A percentile compares a stretch with the other conserved stretches of the same genome.
Conservation (phyloP, 2,113 vertebrate genomes). For the Labrus mixtus region DNA sequence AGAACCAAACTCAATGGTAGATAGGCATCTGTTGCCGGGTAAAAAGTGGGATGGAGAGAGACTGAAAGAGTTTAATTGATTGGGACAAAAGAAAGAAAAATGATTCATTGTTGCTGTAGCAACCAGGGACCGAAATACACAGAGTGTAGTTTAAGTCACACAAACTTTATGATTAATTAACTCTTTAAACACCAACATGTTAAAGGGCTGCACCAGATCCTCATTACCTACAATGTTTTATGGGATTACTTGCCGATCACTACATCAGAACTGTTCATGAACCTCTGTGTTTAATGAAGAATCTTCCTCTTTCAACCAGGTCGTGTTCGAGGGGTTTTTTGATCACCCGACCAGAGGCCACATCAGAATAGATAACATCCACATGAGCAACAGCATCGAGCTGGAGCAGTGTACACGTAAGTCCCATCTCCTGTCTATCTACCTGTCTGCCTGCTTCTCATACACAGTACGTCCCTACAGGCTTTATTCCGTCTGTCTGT, state of each 20-base stretch:
- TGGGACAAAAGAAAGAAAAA: too few relatives aligned
- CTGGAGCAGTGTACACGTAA: slow-evolving; percentile 94
- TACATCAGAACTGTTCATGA: too few relatives aligned
- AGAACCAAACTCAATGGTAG: too few relatives aligned
- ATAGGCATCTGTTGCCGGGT: too few relatives aligned
- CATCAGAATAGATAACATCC: slow-evolving; percentile 94
- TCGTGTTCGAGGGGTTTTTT: slow-evolving; percentile 95
- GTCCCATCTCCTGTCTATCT: slow-evolving; percentile 63
- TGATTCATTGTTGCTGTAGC: background rate
- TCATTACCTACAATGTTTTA: background rate
- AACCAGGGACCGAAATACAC: background rate
- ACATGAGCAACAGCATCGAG: slow-evolving; percentile 89
- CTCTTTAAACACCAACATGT: background rate
- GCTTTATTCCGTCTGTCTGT: background rate
- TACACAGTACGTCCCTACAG: background rate
- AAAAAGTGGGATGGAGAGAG: too few relatives aligned
- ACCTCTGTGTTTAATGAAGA: background rate
- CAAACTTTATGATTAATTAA: background rate
- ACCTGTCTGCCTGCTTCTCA: background rate
- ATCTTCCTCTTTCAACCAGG: slow-evolving; percentile 79
- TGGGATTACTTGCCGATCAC: too few relatives aligned
- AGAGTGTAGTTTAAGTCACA: background rate
- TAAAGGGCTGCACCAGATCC: background rate
- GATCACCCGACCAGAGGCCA: slow-evolving; percentile 88
- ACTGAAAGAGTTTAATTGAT: too few relatives aligned